Evolutionary conservation across 2,113 vertebrate species (phyloP).

Genomic region (Corynorhinus townsendii): DNA sequence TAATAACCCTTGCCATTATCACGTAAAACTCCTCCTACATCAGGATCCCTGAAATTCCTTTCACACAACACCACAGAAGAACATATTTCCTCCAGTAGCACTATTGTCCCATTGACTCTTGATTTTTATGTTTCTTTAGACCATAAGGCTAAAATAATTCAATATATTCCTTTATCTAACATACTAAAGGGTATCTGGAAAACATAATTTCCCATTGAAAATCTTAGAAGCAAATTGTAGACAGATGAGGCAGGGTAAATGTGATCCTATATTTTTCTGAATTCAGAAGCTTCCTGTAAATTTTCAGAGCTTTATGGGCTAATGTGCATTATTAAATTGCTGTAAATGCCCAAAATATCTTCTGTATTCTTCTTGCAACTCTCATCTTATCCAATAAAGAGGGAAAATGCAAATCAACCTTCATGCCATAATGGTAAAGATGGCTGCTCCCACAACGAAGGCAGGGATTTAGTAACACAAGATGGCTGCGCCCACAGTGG

Average conservation of each 20-base stretch:
- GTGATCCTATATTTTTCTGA: not conserved
- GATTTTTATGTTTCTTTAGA: not conserved
- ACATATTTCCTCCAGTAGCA: not conserved
- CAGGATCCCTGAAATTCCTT: not conserved
- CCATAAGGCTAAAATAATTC: not conserved
- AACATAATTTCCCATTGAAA: not conserved
- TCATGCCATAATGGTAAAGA: too few species aligned
- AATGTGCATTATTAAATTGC: not conserved
- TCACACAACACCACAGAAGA: not conserved
- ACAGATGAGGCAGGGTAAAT: not conserved
- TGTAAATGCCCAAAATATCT: not conserved
- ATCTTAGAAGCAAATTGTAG: not conserved
- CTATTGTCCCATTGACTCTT: not conserved
- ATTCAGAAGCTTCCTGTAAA: not conserved
- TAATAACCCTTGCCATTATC: not conserved
- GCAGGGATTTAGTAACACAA: too few species aligned
- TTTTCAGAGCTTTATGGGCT: not conserved
- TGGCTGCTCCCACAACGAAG: too few species aligned
- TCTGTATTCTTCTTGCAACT: not conserved
- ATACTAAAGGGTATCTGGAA: not conserved
- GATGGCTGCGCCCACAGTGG: too few species aligned
- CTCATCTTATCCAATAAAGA: not conserved
- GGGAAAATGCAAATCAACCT: too few species aligned
- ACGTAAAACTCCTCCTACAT: not conserved
- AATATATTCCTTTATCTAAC: not conserved